Conservation (phyloP, 2,113 vertebrate species). For the Chaetorhynchus papuensis region DNA sequence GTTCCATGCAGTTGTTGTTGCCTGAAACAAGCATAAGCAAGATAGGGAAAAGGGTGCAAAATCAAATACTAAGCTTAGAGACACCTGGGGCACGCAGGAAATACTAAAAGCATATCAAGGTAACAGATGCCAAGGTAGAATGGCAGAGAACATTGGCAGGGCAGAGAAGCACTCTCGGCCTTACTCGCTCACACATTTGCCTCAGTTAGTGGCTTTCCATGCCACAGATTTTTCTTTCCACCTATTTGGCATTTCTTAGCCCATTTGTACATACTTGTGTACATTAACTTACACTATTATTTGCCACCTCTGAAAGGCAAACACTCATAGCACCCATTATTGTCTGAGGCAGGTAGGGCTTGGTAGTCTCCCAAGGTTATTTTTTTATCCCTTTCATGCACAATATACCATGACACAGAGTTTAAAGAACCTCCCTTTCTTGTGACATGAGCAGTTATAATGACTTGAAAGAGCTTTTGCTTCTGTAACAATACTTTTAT, state of each 20-base stretch:
- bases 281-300: background rate
- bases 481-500: background rate
- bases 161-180: background rate
- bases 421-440: background rate
- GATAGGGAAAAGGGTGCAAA: background rate
- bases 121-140: background rate
- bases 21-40: background rate
- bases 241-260: background rate
- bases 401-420: background rate
- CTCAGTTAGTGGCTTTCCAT: background rate
- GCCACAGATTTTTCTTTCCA: background rate
- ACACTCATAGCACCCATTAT: background rate
- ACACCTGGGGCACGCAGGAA: background rate
- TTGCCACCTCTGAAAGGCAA: background rate
- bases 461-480: background rate
- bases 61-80: background rate
- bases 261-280: background rate
- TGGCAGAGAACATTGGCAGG: background rate
- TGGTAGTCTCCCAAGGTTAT: background rate
- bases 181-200: background rate
- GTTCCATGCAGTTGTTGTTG: background rate
- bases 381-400: background rate
- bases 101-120: background rate
- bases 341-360: background rate
- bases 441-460: background rate